A percentile compares a stretch with the other conserved stretches of the same genome.
phyloP scores from a whole-genome alignment of 2,113 vertebrate species.

The Takifugu bimaculatus region DNA sequence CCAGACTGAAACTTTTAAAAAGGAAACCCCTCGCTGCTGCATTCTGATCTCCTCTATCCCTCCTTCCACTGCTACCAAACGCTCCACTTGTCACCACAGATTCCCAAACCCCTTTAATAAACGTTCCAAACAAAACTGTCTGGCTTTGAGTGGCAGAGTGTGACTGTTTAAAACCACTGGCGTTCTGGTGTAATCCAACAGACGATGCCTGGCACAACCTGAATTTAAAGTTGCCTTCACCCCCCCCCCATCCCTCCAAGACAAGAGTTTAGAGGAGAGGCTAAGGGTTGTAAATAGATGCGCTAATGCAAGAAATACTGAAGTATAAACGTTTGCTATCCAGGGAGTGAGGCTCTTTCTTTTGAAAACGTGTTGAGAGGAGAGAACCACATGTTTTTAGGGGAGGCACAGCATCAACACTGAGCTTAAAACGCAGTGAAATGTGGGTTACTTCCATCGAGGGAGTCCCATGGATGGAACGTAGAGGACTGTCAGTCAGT shows the following conservation, averaged over 20 bases:
- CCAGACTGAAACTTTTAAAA: slow-evolving; percentile 52
- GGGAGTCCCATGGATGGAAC: slow-evolving; percentile 50
- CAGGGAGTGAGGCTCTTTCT: slow-evolving; percentile 27
- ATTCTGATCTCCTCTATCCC: slow-evolving; percentile 46
- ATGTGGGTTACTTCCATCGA: slow-evolving; percentile 69
- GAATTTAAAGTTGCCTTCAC: slow-evolving; percentile 55
- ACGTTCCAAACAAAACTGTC: slow-evolving; percentile 57
- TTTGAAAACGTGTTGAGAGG: slow-evolving; percentile 41
- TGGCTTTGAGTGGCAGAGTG: slow-evolving; percentile 71
- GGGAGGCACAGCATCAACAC: slow-evolving; percentile 52
- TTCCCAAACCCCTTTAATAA: slow-evolving; percentile 70
- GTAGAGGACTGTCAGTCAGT: slow-evolving; percentile 58
- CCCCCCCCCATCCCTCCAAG: slow-evolving; percentile 24
- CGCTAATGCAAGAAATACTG: slow-evolving; percentile 19
- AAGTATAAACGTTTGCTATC: slow-evolving; percentile 42
- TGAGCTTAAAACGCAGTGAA: slow-evolving; percentile 58
- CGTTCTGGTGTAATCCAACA: slow-evolving; percentile 66
- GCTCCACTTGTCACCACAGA: slow-evolving; percentile 68
- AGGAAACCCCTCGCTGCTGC: slow-evolving; percentile 40
- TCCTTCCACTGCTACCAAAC: slow-evolving; percentile 58
- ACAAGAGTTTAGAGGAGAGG: slow-evolving; percentile 45
- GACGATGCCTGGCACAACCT: slow-evolving; percentile 53
- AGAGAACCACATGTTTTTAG: slow-evolving; percentile 41
- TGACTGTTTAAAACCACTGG: slow-evolving; percentile 70
- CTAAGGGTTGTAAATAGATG: slow-evolving; percentile 28